Base-by-base conservation (phyloP, 2,113 vertebrate genomes). In the Ictalurus furcatus region DNA sequence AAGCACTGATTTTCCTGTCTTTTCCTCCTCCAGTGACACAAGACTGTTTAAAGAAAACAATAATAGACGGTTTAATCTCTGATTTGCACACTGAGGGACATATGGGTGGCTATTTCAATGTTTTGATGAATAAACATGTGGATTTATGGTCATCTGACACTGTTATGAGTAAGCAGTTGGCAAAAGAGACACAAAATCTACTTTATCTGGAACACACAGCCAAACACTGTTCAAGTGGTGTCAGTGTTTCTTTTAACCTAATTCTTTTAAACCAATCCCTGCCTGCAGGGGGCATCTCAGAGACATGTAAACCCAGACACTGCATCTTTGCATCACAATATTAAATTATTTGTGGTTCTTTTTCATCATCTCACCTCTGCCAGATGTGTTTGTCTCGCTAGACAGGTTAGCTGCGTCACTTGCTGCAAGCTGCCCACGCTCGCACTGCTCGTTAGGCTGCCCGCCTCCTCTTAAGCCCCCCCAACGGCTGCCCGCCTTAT, bases 1-100 rank as follows among this genome's bases (percentile, higher is more conserved):
- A 85, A 83, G 92, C 80, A 74, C 90, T 67, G 91, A 90, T 91
- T 89, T 91, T 52, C 90, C 65, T 54, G 92, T 90, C 34, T 90
- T 90, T 85, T 96, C 94, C 19, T 96, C 96, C 91, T 96, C 96
- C 93, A 97, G 94, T 73, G 95, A 95, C 91, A 96, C 93, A 91
- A 97, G 92, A 87, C 96, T 97, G 85, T 59, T 58, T 88, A 86
- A 88, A 25, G 58, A 25, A 89, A 59, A 87, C 9, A 69, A 1
- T 37, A 17, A 54, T 58, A 89, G 28, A 58, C 52, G 16, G 30
- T 67, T 67, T 44, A 52, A 30, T 40, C 19, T 4, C 34, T 19
- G 16, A 14, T n/a, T 65, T 48, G 37, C 21, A 67, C 25, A 52
- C 14, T 44, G 71, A 34, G 34, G 30, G 58, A 71, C 48, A 81